phyloP scores from a whole-genome alignment of 23 tunicate species.

The Trididemnum miniatum region DNA sequence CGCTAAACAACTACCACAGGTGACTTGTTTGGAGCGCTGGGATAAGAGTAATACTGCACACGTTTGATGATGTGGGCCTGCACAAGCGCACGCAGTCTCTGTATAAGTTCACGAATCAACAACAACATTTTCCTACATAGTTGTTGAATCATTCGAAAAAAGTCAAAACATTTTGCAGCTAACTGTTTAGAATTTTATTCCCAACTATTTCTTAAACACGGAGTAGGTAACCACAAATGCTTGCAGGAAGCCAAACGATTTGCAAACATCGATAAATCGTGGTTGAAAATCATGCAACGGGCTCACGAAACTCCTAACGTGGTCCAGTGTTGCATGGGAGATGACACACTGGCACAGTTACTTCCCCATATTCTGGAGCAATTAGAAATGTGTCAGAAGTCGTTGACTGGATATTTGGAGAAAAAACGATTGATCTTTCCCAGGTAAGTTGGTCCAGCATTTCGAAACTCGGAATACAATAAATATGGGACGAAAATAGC shows the following conservation, averaged over 20 bases:
- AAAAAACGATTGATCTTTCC: constrained; percentile 83
- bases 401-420: constrained; percentile 82
- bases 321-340: constrained; percentile 89
- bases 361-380: constrained; percentile 87
- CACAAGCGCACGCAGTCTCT: no score
- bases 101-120: no score
- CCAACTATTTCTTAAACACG: no score
- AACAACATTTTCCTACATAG: no score
- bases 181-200: no score
- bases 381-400: constrained; percentile 79
- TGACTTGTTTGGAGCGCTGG: background rate
- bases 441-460: constrained; percentile 29
- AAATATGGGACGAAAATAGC: no score
- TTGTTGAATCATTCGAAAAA: no score
- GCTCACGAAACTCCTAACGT: constrained; percentile 91
- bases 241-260: constrained; percentile 80
- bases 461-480: no score
- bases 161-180: no score
- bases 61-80: no score
- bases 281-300: constrained; percentile 90
- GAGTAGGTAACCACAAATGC: no score
- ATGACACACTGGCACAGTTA: constrained; percentile 79
- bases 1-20: constrained; percentile 89
- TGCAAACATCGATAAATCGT: constrained; percentile 85
- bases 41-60: no score